phyloP scores from a whole-genome alignment of 2,113 vertebrate genomes.

The Sterrhoptilus dennistouni region DNA sequence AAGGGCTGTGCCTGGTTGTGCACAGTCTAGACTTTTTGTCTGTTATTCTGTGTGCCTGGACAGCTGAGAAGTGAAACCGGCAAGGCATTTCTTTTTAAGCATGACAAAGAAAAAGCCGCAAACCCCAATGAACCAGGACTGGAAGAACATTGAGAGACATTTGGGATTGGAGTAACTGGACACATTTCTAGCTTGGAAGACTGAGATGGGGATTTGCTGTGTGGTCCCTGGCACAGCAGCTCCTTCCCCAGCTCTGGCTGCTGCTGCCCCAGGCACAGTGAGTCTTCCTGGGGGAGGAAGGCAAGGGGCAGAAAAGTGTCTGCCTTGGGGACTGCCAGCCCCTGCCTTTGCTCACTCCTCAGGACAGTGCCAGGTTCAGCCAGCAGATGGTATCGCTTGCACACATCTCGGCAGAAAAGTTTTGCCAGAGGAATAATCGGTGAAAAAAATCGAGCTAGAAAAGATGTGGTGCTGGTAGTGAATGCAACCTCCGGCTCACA shows the following conservation, averaged over 20 bases:
- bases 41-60: fast-evolving
- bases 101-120: background rate
- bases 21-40: background rate
- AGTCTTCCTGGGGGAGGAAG: background rate
- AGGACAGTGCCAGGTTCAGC: background rate
- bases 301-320: fast-evolving
- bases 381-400: slow-evolving; percentile 65
- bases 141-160: background rate
- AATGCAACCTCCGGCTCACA: background rate
- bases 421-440: fast-evolving
- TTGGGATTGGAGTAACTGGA: background rate
- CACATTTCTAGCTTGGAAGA: background rate
- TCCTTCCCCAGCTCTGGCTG: background rate
- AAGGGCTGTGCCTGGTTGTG: background rate
- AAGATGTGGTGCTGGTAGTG: fast-evolving
- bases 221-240: no score
- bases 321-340: fast-evolving
- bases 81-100: background rate
- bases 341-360: fast-evolving
- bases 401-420: background rate
- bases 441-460: background rate
- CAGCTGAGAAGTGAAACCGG: background rate
- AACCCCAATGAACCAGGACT: background rate
- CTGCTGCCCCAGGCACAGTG: background rate
- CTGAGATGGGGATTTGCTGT: background rate